Evolutionary conservation across 92 coral and sea anemone species (phyloP), one percentile per base, ranked within the genome.

Genomic region (Actinostola sp.): DNA sequence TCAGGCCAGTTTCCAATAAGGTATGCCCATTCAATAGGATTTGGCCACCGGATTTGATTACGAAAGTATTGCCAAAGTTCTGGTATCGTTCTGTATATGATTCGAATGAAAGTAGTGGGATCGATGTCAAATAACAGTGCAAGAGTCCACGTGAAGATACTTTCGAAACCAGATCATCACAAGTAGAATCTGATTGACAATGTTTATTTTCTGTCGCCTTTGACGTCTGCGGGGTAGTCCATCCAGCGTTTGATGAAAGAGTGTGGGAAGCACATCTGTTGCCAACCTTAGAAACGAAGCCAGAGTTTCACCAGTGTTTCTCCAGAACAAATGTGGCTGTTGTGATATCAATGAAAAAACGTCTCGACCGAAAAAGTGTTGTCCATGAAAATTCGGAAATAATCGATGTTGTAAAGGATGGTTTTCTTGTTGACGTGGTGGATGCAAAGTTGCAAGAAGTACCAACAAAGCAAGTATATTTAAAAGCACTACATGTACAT

Each of bases 1-100:
- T 68, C 70, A 1, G 43, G 68, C 56, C 84, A 50, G 42, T 46
- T 49, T 43, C 63, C 63, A 32, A 45, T 31, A 8, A 64, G 30
- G 19, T 29, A 33, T 11, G 62, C 34, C 81, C 79, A 73, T 61
- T 73, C 70, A 0, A 36, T 25, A 46, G 43, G 29, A 63, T 24
- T 61, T 33, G 52, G 71, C 79, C 79, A 42, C 10, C 48, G 58
- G 33, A 73, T 45, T 73, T 59, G 70, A 49, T 73, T 73, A 14
- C 60, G 70, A 30, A 73, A 61, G 58, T 73, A 73, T n/a, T 35
- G 25, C 79, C 79, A 73, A 59, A 73, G 79, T 38, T 38, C 70
- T 34, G 67, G 67, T 20, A 38, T 30, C 36, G 45, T 43, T 41
- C 48, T 35, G 67, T 72, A 56, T 21, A 72, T 21, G 36, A 59